phyloP scores from a whole-genome alignment of 2,113 vertebrate genomes.

The Papio anubis region DNA sequence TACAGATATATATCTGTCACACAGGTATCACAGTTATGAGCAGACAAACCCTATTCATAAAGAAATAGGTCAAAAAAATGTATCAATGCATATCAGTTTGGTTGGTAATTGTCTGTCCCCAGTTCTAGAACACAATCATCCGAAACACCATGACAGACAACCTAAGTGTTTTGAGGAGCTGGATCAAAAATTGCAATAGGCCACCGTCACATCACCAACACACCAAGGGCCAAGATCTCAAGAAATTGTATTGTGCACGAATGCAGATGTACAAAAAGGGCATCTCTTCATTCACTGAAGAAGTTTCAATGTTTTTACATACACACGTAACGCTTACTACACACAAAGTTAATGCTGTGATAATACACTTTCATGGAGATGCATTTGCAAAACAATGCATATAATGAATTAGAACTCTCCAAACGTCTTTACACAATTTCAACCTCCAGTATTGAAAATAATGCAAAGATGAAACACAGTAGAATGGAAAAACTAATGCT shows the following conservation, averaged over 20 bases:
- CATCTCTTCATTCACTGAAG: background rate
- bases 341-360: background rate
- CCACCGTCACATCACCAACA: background rate
- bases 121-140: background rate
- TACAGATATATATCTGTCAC: background rate
- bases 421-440: background rate
- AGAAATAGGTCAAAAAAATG: background rate
- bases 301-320: background rate
- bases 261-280: background rate
- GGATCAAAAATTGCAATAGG: background rate
- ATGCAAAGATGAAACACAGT: background rate
- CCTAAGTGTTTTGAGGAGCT: background rate
- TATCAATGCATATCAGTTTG: background rate
- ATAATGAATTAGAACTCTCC: background rate
- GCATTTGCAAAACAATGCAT: background rate
- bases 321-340: background rate
- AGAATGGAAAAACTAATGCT: background rate
- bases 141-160: background rate
- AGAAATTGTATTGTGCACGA: background rate
- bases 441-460: background rate
- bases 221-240: background rate
- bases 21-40: background rate
- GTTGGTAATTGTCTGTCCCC: background rate
- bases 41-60: background rate
- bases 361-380: background rate